phyloP scores from a whole-genome alignment of 2,888 invertebrate genomes.

The Orthosia incerta region DNA sequence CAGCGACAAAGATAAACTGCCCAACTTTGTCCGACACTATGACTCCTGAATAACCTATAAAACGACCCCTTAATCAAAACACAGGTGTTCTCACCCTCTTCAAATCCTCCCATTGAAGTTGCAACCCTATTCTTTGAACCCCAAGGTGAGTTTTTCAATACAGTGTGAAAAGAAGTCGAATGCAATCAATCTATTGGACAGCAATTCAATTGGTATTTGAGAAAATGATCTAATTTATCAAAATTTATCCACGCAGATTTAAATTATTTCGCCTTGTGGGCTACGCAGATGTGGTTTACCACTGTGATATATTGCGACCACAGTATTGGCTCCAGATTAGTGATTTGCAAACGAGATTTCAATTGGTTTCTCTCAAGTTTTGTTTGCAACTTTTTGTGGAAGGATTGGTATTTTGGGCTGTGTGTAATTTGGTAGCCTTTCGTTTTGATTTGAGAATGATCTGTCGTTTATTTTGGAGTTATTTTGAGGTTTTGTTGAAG shows the following conservation, averaged over 20 bases:
- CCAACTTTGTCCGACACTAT: constrained; percentile 50
- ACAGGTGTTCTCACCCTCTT: constrained; percentile 61
- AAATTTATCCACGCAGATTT: constrained; percentile 71
- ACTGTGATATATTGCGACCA: constrained; percentile 63
- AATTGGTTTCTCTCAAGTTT: constrained; percentile 33
- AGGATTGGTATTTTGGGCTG: constrained; percentile 10
- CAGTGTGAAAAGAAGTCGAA: constrained; percentile 42
- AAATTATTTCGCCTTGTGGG: constrained; percentile 65
- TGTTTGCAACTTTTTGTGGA: constrained; percentile 13
- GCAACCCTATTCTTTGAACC: not conserved
- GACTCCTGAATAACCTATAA: constrained; percentile 62
- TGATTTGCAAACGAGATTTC: constrained; percentile 50
- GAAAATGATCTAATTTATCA: constrained; percentile 78
- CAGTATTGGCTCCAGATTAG: constrained; percentile 46
- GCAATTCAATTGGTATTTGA: constrained; percentile 72
- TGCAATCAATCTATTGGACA: constrained; percentile 73
- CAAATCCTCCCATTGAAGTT: not conserved
- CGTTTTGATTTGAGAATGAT: constrained; percentile 7
- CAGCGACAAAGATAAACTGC: constrained; percentile 54
- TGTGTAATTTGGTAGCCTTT: not conserved
- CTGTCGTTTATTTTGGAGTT: not conserved
- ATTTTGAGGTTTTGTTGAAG: not conserved
- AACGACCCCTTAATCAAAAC: constrained; percentile 65
- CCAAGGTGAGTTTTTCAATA: constrained; percentile 60
- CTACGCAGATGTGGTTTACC: constrained; percentile 68